Evolutionary conservation across 2,888 invertebrate genomes (phyloP), one percentile per base, ranked within the genome.

Genomic region (Ormyrus rosae): DNA sequence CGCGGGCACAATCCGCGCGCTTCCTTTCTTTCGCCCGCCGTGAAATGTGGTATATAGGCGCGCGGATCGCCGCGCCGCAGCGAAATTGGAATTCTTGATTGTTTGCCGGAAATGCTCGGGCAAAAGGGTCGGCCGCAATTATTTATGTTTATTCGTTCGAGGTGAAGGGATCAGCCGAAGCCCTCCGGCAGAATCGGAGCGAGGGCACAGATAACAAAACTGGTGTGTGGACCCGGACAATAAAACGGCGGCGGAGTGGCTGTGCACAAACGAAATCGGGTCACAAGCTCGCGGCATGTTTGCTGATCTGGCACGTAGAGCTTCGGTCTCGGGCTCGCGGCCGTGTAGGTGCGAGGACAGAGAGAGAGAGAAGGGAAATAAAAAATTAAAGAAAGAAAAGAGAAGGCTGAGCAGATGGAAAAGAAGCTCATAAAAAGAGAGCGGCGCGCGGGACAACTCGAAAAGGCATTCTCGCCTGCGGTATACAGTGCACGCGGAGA

Each of bases 331-430:
- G 9, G 9, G 7, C 48, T 8, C 48, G 11, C 50, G n/a, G 10
- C 19, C 13, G 46, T 13, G 7, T 19, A n/a, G 48, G 19, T 46
- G 60, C 10, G 63, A 56, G 6, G 61, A 13, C 64, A 70, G 46
- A 48, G 58, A 53, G 69, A 55, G 34, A 50, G n/a, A 46, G 5
- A 56, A 48, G 13, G 13, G 5, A 56, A n/a, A 9, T 67, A 60
- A 67, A 75, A 75, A 75, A 75, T 75, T 68, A 68, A 75, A 68
- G 68, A 51, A 60, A 19, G 48, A 53, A 58, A 45, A 72, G 72
- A 72, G 53, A 58, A 45, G 11, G 48, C 8, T 6, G n/a, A 56
- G 56, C n/a, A 48, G 9, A 10, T 11, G 56, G 8, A 48, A 8
- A n/a, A n/a, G 19, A 58, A 13, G 50, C 5, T 9, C 8, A 63